Evolutionary conservation across 1,140 invertebrate genomes (phyloP), one percentile per base, ranked within the genome.

Genomic region (Microplitis mediator): DNA sequence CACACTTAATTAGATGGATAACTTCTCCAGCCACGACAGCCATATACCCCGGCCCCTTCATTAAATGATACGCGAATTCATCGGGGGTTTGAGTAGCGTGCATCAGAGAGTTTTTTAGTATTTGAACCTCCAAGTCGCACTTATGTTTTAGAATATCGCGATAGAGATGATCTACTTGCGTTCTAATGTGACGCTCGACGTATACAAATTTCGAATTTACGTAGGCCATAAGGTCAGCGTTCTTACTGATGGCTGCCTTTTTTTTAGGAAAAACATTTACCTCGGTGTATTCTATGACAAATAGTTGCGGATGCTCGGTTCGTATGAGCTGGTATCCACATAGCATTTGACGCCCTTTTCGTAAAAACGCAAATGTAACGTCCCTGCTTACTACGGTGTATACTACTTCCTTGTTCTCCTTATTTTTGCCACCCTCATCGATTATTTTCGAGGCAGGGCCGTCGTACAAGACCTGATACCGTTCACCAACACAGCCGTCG

Each of bases 201-300:
- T 76, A 78, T 0, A 76, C 13, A 8, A 78, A 76, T 45, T 76
- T 75, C 0, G 75, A 23, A 32, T 78, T 78, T 0, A 75, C 63
- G 11, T 78, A 78, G 5, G 69, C 50, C 6, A 16, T 23, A 8
- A 58, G 3, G 3, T 58, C 54, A 8, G 23, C 4, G 8, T 31
- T 58, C 16, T 14, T 23, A 8, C 5, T 58, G 2, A 8, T 23
- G 8, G 3, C 3, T 23, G 3, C 11, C 11, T 31, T 45, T 23
- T 23, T 61, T 31, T 31, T 3, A 23, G 34, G 36, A 16, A 13
- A 23, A 16, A 11, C n/a, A 3, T 39, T 39, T 32, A 8, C 11
- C 2, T 23, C 16, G 3, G 14, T 16, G 6, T 11, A 32, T 16
- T 72, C 62, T 3, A 72, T 1, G 3, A 72, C 58, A 13, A 72